Percentiles rank a stretch among this genome's conserved stretches.
These are phyloP conservation scores for Pristionchus fissidentatus DNA, from an alignment of 2,888 invertebrate genomes.

Conservation along the genomic window DNA sequence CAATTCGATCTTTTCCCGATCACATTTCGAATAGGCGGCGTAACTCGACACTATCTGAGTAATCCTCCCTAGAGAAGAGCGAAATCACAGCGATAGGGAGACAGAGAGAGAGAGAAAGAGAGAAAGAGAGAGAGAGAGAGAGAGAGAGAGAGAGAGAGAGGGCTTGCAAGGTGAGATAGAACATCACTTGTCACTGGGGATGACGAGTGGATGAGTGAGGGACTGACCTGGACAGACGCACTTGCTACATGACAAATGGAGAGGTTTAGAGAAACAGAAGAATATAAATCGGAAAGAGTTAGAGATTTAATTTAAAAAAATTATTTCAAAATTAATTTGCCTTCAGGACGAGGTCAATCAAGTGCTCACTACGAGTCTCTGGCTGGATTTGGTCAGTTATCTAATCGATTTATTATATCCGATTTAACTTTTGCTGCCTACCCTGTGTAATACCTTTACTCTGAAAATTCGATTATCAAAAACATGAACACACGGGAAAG, in stretches of 20 bases:
- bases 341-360: slow-evolving; percentile 67
- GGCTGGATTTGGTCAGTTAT: slow-evolving; percentile 65
- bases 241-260: slow-evolving; percentile 27
- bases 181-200: slow-evolving; percentile 17
- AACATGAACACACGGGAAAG: not conserved
- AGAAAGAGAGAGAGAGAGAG: not conserved
- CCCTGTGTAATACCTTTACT: too few relatives aligned
- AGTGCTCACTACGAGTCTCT: slow-evolving; percentile 66
- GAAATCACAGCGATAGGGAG: not conserved
- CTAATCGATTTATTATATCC: not conserved
- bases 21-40: not conserved
- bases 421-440: not conserved
- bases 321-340: not conserved
- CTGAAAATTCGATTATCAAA: too few relatives aligned
- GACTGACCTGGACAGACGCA: not conserved
- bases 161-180: not conserved
- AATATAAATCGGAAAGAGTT: not conserved
- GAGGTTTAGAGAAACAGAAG: not conserved
- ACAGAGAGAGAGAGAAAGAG: slow-evolving; percentile 7
- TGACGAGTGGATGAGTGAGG: slow-evolving; percentile 12
- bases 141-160: not conserved
- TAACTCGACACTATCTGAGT: slow-evolving; percentile 19
- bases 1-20: too few relatives aligned
- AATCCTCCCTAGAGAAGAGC: not conserved
- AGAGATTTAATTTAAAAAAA: not conserved